A percentile compares a stretch with the other conserved stretches of the same genome.
These are phyloP conservation scores for Pheosia tremula DNA, from an alignment of 2,888 invertebrate species.

Conservation along the genomic window DNA sequence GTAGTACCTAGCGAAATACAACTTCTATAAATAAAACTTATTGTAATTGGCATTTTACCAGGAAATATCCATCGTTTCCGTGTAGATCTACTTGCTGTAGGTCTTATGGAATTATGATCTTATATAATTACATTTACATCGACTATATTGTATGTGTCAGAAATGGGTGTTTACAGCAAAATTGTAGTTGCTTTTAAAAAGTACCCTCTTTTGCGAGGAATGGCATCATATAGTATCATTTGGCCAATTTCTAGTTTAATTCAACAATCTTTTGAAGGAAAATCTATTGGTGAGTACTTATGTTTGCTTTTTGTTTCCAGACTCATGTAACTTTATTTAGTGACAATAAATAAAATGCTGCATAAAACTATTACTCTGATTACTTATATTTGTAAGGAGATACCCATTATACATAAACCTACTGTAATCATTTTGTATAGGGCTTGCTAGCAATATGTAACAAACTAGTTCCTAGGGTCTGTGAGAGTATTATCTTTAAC, in stretches of 20 bases:
- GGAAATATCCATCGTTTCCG: slow-evolving; percentile 36
- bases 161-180: slow-evolving; percentile 67
- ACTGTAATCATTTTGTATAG: too few species aligned
- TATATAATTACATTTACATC: slow-evolving; percentile 30
- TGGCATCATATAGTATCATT: slow-evolving; percentile 88
- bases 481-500: neutral
- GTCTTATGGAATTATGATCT: slow-evolving; percentile 39
- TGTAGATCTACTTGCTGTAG: slow-evolving; percentile 18
- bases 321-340: too few species aligned
- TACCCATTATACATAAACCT: too few species aligned
- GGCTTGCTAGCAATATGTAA: too few species aligned
- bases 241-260: slow-evolving; percentile 90
- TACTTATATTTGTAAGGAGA: too few species aligned
- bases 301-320: neutral
- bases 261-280: slow-evolving; percentile 89
- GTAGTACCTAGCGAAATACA: neutral
- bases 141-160: slow-evolving; percentile 13
- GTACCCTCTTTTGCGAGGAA: slow-evolving; percentile 83
- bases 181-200: slow-evolving; percentile 59
- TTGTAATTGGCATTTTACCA: slow-evolving; percentile 47
- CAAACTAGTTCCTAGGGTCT: too few species aligned
- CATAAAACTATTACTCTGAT: too few species aligned
- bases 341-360: too few species aligned
- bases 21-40: neutral
- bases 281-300: slow-evolving; percentile 81